A percentile compares a stretch with the other conserved stretches of the same genome.
phyloP scores from a whole-genome alignment of 1,140 invertebrate genomes.

The Proctacanthus coquilletti region DNA sequence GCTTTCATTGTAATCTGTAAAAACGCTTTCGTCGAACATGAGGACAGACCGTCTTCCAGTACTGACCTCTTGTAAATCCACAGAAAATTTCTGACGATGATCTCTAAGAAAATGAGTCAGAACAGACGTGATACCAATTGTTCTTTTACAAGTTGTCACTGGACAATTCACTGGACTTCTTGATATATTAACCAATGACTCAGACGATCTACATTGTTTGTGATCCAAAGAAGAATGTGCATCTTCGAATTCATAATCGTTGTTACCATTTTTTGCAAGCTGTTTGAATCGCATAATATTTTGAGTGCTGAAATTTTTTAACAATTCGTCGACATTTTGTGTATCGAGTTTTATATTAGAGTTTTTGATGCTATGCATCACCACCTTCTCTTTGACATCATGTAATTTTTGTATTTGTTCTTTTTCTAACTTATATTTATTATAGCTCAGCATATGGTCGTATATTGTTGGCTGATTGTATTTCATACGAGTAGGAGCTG shows the following conservation, averaged over 20 bases:
- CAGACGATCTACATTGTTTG: conserved; percentile 1
- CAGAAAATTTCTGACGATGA: conserved; percentile 8
- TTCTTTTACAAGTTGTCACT: conserved; percentile 5
- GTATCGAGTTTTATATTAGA: conserved; percentile 1
- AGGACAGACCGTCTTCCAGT: conserved; percentile 4
- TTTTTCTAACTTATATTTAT: conserved; percentile 7
- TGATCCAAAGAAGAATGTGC: background rate
- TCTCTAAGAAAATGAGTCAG: conserved; percentile 9
- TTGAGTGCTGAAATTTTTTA: conserved; percentile 8
- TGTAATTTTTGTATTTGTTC: conserved; percentile 1
- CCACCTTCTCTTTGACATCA: conserved; percentile 4
- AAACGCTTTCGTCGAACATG: conserved; percentile 6
- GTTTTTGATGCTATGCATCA: conserved; percentile 5
- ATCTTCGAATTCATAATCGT: background rate
- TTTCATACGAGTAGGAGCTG: conserved; percentile 2
- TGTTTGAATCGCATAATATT: conserved; percentile 4
- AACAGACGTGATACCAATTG: conserved; percentile 7
- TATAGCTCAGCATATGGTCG: conserved; percentile 6
- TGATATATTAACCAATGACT: background rate
- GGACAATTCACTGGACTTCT: conserved; percentile 8
- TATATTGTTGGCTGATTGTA: conserved; percentile 8
- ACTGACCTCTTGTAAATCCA: conserved; percentile 8
- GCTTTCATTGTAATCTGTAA: conserved; percentile 8
- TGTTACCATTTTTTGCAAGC: background rate
- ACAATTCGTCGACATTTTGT: background rate